These are phyloP conservation scores for Limnodromus scolopaceus DNA, from an alignment of 2,797 vertebrate species.

Conservation along the genomic window DNA sequence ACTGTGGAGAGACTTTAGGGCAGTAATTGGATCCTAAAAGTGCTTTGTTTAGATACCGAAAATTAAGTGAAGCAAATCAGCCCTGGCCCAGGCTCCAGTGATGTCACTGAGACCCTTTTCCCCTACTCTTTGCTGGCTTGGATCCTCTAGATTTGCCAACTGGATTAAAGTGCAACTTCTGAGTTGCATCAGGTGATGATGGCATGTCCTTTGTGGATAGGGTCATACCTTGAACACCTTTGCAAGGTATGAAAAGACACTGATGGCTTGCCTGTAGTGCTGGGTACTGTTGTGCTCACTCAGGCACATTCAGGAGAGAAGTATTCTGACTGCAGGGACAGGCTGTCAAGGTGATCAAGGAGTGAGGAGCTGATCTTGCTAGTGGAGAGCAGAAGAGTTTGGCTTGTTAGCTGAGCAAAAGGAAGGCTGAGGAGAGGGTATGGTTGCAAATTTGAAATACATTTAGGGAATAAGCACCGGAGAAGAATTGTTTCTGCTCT, in stretches of 20 bases:
- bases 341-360: neutral
- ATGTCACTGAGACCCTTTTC: neutral
- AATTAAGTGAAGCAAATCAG: conserved; percentile 37
- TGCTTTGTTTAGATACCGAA: conserved; percentile 41
- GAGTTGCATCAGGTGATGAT: neutral
- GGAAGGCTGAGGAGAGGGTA: neutral
- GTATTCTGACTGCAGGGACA: neutral
- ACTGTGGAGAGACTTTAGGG: conserved; percentile 24
- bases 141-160: neutral
- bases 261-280: neutral
- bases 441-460: neutral
- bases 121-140: neutral
- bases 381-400: neutral
- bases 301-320: neutral
- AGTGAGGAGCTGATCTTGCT: neutral
- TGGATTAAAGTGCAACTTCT: neutral
- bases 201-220: neutral
- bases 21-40: conserved; percentile 54
- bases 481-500: neutral
- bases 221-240: neutral
- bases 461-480: neutral
- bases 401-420: neutral
- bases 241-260: neutral
- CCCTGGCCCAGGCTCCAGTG: neutral
- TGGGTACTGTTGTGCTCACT: neutral